A percentile compares a stretch with the other conserved stretches of the same genome.
Conservation (phyloP, 2,888 invertebrate genomes). For the Seira sanloemensis region DNA sequence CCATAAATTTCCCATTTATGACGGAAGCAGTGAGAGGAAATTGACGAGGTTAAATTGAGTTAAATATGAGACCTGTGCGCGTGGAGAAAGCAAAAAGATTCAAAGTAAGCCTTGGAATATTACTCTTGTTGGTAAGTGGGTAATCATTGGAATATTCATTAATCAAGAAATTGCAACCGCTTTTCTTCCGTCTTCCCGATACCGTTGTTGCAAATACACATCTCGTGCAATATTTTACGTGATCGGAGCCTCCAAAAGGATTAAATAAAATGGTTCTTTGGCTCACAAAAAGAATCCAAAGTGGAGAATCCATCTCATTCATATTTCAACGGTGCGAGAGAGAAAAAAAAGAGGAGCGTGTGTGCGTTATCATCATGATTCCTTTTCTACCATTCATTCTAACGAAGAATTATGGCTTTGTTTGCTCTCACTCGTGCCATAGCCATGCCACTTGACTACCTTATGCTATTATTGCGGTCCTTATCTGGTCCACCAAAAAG, state of each 20-base stretch:
- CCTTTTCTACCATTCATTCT: conserved; percentile 26
- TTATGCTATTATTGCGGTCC: too few species aligned
- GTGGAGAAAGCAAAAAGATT: too few species aligned
- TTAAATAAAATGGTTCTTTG: background rate
- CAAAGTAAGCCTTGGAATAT: background rate
- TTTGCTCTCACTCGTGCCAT: conserved; percentile 39
- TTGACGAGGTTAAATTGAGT: too few species aligned
- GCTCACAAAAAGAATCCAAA: background rate
- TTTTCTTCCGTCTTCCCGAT: background rate
- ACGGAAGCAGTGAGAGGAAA: conserved; percentile 7
- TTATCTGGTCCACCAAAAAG: too few species aligned
- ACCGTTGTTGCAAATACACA: background rate
- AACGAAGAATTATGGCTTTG: conserved; percentile 50
- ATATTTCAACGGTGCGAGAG: too few species aligned
- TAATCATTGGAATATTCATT: background rate
- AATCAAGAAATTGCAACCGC: background rate
- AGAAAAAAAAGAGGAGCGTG: too few species aligned
- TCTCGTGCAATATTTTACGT: background rate
- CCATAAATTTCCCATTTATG: conserved; percentile 9
- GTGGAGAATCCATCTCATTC: background rate
- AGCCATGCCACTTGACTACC: conserved; percentile 12
- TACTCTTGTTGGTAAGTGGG: background rate
- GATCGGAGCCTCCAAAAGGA: background rate
- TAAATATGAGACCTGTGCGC: too few species aligned
- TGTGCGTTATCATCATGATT: conserved; percentile 41